Evolutionary conservation across 1,140 invertebrate genomes (phyloP), one percentile per base, ranked within the genome.

Genomic region (Drosophila prosaltans): DNA sequence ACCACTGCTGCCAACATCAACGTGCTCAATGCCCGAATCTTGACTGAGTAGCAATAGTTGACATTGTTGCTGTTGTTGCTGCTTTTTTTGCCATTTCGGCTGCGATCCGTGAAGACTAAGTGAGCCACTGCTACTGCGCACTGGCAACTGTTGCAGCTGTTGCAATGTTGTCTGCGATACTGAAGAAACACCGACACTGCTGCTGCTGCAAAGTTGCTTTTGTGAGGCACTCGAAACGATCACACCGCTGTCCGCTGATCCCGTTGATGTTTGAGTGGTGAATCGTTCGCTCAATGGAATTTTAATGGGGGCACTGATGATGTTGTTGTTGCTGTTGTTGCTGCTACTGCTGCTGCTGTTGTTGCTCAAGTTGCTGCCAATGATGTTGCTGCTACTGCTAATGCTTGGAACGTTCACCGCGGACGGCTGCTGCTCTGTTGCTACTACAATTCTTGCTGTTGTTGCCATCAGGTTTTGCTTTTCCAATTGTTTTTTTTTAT

Each of bases 11-110:
- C 57, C 43, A n/a, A 51, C 48, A n/a, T 43, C 78, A 57, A 48
- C 83, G 63, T 86, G 85, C 48, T 92, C 91, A 8, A 92, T 92
- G 48, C 91, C 91, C 21, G 90, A 91, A 61, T 92, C 91, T 59
- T 92, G 91, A 28, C 91, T 92, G 11, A 92, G 76, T 24, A 92
- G 73, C 70, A 86, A 73, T 5, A 70, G 69, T 48, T 79, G 61
- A 62, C 73, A 63, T 39, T 85, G 64, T 32, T 80, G 74, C n/a
- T 81, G 86, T 11, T 80, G 72, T 26, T 43, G 61, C 21, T 78
- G 78, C 3, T 67, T 67, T 36, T 90, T 70, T 24, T 78, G 65
- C 75, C 82, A 82, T 81, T 91, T 77, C 32, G 73, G 69, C 45
- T 73, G 70, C 57, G 80, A 65, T 24, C 89, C 90, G 1, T 91